Base-by-base conservation (phyloP, 2,888 invertebrate genomes). In the Clunio marinus region DNA sequence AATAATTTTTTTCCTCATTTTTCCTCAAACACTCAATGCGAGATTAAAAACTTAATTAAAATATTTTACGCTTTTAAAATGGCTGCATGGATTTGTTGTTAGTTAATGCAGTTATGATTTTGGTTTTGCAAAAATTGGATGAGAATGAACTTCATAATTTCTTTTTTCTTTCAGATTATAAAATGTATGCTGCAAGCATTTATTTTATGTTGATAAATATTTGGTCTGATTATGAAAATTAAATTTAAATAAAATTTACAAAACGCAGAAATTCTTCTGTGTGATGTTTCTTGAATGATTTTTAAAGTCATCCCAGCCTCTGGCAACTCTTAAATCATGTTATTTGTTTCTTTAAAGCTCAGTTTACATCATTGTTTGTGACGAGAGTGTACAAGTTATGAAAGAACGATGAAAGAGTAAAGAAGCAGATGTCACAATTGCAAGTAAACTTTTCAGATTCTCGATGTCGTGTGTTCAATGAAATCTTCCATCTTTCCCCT, bases 301-400 rank as follows among this genome's bases (percentile, higher is more conserved):
- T n/a, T n/a, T n/a, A n/a, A n/a, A n/a, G n/a, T n/a, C n/a, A n/a
- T n/a, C n/a, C n/a, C n/a, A n/a, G n/a, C 51, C 51, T 51, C 22
- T 20, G 51, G 51, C 51, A 51, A 51, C 51, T 51, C 25, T 27
- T 57, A 63, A 63, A 27, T 63, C 63, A 66, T 55, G 46, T 55
- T 25, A 55, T 66, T 66, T 55, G 66, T 66, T 66, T 55, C 32
- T 25, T 66, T 66, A 55, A 55, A 66, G 55, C 66, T 66, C 28
- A 55, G 51, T 66, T 55, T 66, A 35, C 66, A 55, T 55, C 55
- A 55, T 66, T 66, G 32, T 55, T 28, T 55, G 35, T 66, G 63
- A 45, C 63, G 28, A 46, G 17, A 25, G 37, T 45, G 45, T 45
- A 15, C 7, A 32, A 32, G 45, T 15, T 8, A 45, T n/a, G n/a